Evolutionary conservation across 2,113 vertebrate genomes (phyloP), one percentile per base, ranked within the genome.

Genomic region (Daphoenositta chrysoptera): DNA sequence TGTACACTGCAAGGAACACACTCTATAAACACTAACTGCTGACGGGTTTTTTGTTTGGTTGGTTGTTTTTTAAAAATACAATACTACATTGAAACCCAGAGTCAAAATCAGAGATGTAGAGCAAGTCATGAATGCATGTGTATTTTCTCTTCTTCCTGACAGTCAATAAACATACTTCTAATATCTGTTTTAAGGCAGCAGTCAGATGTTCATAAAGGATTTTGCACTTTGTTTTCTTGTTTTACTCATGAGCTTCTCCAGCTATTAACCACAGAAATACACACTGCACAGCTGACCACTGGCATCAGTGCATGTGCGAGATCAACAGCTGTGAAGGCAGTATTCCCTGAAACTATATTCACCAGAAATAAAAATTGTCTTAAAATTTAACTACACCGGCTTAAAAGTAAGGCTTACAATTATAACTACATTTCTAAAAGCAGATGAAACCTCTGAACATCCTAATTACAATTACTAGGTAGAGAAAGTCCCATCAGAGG

Each of bases 201-300:
- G 33, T 33, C 18, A 66, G 47, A 77, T 44, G 16, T 50, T 84
- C 47, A 78, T 53, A 75, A 70, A 85, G 50, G 35, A 83, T 69
- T 84, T 91, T 76, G 37, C 22, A 81, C 11, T 87, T 92, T 86
- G 42, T 89, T 85, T 35, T 86, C 77, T 45, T 91, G 51, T 79
- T 85, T 85, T 88, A 89, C 80, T 96, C 33, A 45, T 37, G 10
- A 95, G 75, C 33, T 93, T 93, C 63, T 94, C 84, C 83, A 95
- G 82, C 63, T 2, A 65, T 88, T 94, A 73, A 83, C 90, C 69
- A 63, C 96, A 85, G 95, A 93, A 94, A 96, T n/a, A n/a, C 82
- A 80, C 58, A 31, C 39, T 73, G 40, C 61, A 94, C 40, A 95
- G 54, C 44, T 94, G 78, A 89, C 73, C 51, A 57, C 42, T 47